Evolutionary conservation across 2,113 vertebrate genomes (phyloP), one percentile per base, ranked within the genome.

Genomic region (Origma solitaria): DNA sequence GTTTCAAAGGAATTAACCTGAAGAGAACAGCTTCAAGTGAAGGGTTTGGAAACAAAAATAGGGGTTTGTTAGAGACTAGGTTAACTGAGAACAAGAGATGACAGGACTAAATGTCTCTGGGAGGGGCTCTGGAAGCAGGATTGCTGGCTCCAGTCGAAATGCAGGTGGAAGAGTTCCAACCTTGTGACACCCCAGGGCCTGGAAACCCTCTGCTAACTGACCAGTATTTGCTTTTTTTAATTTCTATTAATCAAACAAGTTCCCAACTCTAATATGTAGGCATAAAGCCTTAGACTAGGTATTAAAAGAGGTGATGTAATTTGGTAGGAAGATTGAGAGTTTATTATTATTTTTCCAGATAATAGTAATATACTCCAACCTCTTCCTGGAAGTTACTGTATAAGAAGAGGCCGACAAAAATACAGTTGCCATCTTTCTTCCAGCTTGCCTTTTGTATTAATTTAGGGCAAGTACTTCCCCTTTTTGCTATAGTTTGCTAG

Each of bases 381-480:
- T 83, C 53, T 90, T 93, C 60, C 23, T 75, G 60, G 27, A 64
- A 66, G 51, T 6, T 37, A 35, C 30, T 91, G 20, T 45, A 49
- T 38, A 27, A 54, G 62, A 64, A 83, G 79, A 88, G 54, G 9
- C 72, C 0, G 6, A 58, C 57, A 56, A 57, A 92, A 86, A 58
- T 6, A 61, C 45, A 61, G 54, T 83, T 92, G 80, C 95, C 92
- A 86, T 92, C 53, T 82, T 86, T 78, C 24, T 88, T 92, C 82
- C 88, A 72, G 44, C 82, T 93, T 90, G 86, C 96, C 95, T 92
- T 94, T 71, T 58, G 38, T 85, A 58, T 90, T 68, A 35, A 53
- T 53, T 83, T 88, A 42, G 57, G 69, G 64, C 65, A 86, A 82
- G 79, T 42, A 61, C 16, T 82, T 85, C 49, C 58, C 16, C n/a